Percentiles rank a stretch among this genome's conserved stretches.
phyloP scores from a whole-genome alignment of 1,140 invertebrate genomes.

The Hyphantria cunea region DNA sequence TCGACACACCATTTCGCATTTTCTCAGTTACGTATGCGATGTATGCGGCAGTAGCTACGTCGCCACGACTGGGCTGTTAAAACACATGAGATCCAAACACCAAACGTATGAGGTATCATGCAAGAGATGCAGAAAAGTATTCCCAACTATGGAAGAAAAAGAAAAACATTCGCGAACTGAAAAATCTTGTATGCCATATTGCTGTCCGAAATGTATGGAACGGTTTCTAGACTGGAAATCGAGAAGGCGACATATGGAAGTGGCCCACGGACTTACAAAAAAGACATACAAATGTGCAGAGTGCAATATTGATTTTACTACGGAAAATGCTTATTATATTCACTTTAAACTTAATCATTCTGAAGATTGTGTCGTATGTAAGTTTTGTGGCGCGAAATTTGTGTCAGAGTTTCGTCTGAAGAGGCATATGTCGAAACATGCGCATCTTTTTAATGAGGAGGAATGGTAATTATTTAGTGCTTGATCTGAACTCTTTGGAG shows the following conservation, averaged over 20 bases:
- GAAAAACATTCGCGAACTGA: slow-evolving; percentile 57
- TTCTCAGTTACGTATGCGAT: slow-evolving; percentile 65
- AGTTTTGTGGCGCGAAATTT: slow-evolving; percentile 69
- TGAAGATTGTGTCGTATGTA: slow-evolving; percentile 58
- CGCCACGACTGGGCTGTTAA: slow-evolving; percentile 57
- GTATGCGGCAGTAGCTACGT: slow-evolving; percentile 70
- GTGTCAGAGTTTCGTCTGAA: slow-evolving; percentile 56
- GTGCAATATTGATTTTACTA: slow-evolving; percentile 59
- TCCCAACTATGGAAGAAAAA: slow-evolving; percentile 67
- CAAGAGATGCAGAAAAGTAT: slow-evolving; percentile 57
- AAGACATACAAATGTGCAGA: slow-evolving; percentile 55
- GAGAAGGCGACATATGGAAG: slow-evolving; percentile 61
- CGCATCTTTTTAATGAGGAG: not conserved
- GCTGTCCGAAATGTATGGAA: slow-evolving; percentile 63
- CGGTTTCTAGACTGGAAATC: slow-evolving; percentile 63
- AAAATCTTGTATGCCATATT: slow-evolving; percentile 68
- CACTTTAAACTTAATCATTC: slow-evolving; percentile 68
- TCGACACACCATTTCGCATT: slow-evolving; percentile 68
- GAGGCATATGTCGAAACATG: slow-evolving; percentile 59
- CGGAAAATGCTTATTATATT: slow-evolving; percentile 58
- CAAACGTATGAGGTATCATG: slow-evolving; percentile 62
- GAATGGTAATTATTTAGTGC: too few species aligned
- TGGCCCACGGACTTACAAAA: slow-evolving; percentile 50
- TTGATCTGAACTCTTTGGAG: too few species aligned
- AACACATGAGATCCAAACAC: slow-evolving; percentile 62